Base-by-base conservation (phyloP, 1,140 invertebrate genomes). In the Cataglyphis hispanica region DNA sequence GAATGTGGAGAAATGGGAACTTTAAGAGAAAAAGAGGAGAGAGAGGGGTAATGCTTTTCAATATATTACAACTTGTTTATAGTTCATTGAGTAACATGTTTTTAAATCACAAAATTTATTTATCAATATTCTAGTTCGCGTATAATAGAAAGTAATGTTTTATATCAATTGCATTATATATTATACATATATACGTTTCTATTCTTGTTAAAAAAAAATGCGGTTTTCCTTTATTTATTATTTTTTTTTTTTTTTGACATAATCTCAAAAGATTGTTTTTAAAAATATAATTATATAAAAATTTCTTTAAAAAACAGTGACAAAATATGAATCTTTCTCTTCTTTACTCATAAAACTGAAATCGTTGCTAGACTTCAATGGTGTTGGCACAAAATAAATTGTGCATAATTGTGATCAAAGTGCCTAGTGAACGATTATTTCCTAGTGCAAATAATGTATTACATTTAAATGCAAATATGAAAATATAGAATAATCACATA, bases 341-440 rank as follows among this genome's bases (percentile, higher is more conserved):
- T 56, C 34, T n/a, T 69, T 58, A 27, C 27, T 74, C 10, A 27
- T 69, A 31, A 83, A 60, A 60, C 6, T 67, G 11, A 50, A 70
- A 81, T 80, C 34, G 31, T 78, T 66, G 22, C 34, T 31, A 58
- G 37, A 70, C n/a, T 69, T 19, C 19, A 69, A 58, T 3, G 22
- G 13, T 67, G 70, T 70, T 16, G 53, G 10, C 37, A 74, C 25
- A 72, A 80, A 56, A 58, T 27, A 3, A 72, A 27, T 83, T 72
- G 37, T 74, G 67, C 40, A 74, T 60, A 66, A 60, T 83, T 74
- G 37, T 83, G 78, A 74, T 74, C 13, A 83, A 83, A 83, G 78
- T 83, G 78, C 78, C 56, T 83, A 83, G 53, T 61, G 27, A 74
- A 83, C 7, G 40, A 83, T 83, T 72, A 83, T 31, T 74, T n/a